Conservation (phyloP, 1,140 invertebrate species). For the Philopotamus ludificatus region DNA sequence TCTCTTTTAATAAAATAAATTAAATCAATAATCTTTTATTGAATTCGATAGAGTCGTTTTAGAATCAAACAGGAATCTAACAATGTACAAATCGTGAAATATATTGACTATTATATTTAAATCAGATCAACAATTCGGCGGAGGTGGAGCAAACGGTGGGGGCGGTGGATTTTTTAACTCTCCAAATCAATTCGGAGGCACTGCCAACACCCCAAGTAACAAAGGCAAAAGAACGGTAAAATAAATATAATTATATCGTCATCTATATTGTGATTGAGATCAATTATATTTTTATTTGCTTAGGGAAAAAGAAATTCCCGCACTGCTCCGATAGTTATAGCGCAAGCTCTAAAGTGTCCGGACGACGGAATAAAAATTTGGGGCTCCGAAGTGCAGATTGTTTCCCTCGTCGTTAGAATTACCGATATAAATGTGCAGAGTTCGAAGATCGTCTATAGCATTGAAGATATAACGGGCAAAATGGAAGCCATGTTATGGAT, state of each 20-base stretch:
- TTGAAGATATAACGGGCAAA: conserved; percentile 64
- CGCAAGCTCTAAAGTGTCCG: conserved; percentile 56
- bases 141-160: background rate
- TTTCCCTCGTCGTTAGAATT: conserved; percentile 60
- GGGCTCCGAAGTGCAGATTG: conserved; percentile 56
- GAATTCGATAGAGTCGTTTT: too few relatives aligned
- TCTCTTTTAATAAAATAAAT: too few relatives aligned
- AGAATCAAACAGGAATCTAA: background rate
- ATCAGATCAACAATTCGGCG: conserved; percentile 46
- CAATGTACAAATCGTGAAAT: background rate
- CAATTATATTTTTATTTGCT: background rate
- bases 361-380: conserved; percentile 60
- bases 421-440: conserved; percentile 59
- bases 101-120: background rate
- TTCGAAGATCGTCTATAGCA: conserved; percentile 62
- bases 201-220: conserved; percentile 50
- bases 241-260: background rate
- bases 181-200: conserved; percentile 51
- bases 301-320: conserved; percentile 51
- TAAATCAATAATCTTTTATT: too few relatives aligned
- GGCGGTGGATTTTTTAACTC: conserved; percentile 55
- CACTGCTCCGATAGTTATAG: conserved; percentile 61
- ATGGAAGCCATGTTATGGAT: conserved; percentile 58
- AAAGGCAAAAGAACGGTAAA: conserved; percentile 51
- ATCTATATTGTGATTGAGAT: background rate